A percentile compares a stretch with the other conserved stretches of the same genome.
Conservation (phyloP, 2,113 vertebrate species). For the Aegypius monachus region DNA sequence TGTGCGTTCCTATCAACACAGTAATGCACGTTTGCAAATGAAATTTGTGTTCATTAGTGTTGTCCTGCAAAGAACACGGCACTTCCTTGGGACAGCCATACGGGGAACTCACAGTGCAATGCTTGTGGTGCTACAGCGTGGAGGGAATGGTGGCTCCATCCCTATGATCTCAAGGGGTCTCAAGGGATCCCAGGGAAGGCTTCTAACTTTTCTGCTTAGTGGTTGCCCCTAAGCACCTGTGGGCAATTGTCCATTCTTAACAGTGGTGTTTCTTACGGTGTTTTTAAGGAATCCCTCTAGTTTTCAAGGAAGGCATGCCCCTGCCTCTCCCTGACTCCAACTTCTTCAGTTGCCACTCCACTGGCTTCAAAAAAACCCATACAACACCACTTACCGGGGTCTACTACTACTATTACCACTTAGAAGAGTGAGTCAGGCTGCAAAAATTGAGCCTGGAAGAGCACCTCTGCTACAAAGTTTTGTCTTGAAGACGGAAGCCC, state of each 20-base stretch:
- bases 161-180: background rate
- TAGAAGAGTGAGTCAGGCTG: background rate
- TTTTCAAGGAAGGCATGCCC: background rate
- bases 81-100: background rate
- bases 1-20: background rate
- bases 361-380: background rate
- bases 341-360: background rate
- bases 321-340: background rate
- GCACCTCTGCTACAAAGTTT: background rate
- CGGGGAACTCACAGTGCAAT: rapidly evolving
- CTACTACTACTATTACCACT: background rate
- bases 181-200: background rate
- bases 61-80: background rate
- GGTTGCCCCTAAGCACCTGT: background rate
- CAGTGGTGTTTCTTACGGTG: background rate
- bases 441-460: background rate
- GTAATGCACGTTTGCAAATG: background rate
- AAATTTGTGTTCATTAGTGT: background rate
- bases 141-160: background rate
- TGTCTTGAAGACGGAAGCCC: background rate
- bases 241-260: background rate
- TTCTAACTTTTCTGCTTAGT: background rate
- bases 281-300: background rate
- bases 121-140: background rate
- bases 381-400: background rate